phyloP scores from a whole-genome alignment of 2,113 vertebrate species.

The Anas platyrhynchos region DNA sequence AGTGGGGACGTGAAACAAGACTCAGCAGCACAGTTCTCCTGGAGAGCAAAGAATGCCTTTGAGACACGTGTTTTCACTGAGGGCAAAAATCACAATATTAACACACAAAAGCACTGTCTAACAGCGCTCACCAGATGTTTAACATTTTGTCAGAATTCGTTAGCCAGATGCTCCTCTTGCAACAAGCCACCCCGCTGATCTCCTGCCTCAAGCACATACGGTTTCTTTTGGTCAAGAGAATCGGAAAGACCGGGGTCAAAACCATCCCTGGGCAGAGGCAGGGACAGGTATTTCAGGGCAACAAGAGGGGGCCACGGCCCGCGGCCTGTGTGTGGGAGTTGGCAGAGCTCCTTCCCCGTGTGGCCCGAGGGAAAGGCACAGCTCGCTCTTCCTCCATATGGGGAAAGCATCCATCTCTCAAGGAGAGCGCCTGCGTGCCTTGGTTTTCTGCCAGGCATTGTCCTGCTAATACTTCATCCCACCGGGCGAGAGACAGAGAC shows the following conservation, averaged over 20 bases:
- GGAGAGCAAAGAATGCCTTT: neutral
- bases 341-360: neutral
- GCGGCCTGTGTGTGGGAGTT: neutral
- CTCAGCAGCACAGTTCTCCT: neutral
- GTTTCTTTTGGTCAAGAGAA: neutral
- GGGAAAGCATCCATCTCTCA: neutral
- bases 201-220: neutral
- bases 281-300: neutral
- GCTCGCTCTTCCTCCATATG: rapidly evolving
- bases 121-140: neutral
- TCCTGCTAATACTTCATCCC: neutral
- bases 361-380: neutral
- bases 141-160: neutral
- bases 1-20: neutral
- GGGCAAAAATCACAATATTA: neutral
- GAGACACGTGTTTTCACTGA: neutral
- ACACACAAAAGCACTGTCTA: neutral
- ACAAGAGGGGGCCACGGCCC: neutral
- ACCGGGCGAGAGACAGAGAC: neutral
- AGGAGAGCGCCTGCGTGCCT: neutral
- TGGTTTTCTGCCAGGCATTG: neutral
- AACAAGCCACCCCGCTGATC: neutral
- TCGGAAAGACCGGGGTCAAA: neutral
- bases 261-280: neutral
- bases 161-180: neutral